Evolutionary conservation across 2,888 invertebrate genomes (phyloP), one percentile per base, ranked within the genome.

Genomic region (Eupithecia centaureata): DNA sequence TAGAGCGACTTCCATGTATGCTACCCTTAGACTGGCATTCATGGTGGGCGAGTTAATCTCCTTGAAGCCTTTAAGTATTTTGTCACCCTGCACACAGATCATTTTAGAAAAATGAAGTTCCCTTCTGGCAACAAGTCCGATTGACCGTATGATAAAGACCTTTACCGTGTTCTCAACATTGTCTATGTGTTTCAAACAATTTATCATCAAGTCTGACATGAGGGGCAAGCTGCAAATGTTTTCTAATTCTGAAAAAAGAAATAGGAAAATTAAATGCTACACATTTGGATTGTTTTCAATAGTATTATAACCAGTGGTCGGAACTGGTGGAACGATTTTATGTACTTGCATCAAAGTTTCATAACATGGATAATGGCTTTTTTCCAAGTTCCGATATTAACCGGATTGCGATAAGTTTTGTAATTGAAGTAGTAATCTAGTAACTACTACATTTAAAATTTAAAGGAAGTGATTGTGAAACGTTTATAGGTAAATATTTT

Each of bases 1-100:
- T 13, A 94, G 82, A 22, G 96, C 91, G 70, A 96, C 92, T 61
- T 95, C 94, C 67, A 96, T 94, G 68, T 95, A 95, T 0, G 95
- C 96, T 61, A 96, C 93, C 83, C 95, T 95, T 30, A 96, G 86
- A 18, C 95, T 95, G 0, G 96, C 94, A 65, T 93, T 92, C 60
- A 94, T 87, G 27, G 86, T 81, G 0, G 87, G 77, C 0, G 80
- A 76, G 32, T 86, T 83, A 2, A 90, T 84, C 15, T 86, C 78
- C 61, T 79, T 83, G 63, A 89, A 87, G 0, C 78, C 82, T 65
- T 82, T 78, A 0, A 75, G 73, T 15, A 92, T 75, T 62, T 79
- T 78, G 5, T 85, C 81, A 28, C 85, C 82, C 35, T 83, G 82
- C 78, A 94, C 84, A 61, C 81, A 77, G 27, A 94, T 91, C 71